Evolutionary conservation across 1,140 invertebrate genomes (phyloP).

Genomic region (Sminthurinus signatus): DNA sequence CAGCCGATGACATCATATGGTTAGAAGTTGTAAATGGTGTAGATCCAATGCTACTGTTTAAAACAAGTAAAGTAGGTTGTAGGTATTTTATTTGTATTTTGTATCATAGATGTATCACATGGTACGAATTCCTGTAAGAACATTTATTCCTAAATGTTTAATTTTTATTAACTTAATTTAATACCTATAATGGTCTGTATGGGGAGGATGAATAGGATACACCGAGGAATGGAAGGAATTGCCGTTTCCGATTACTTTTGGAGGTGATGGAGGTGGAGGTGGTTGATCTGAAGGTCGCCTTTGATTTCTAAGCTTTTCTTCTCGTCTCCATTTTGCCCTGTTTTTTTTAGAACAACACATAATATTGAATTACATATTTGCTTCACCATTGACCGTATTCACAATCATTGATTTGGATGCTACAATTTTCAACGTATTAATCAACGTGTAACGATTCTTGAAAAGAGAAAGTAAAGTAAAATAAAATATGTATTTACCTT

Average conservation of each 20-base stretch:
- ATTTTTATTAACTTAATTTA: conserved; percentile 11
- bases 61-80: background rate
- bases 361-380: too few species aligned
- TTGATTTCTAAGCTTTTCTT: conserved; percentile 89
- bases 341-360: conserved; percentile 50
- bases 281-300: conserved; percentile 30
- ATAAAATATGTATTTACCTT: conserved; percentile 42
- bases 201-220: conserved; percentile 44
- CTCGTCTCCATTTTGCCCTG: conserved; percentile 94
- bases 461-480: too few species aligned
- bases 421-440: too few species aligned
- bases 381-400: too few species aligned
- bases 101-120: too few species aligned
- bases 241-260: conserved; percentile 48
- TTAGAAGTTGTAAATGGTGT: conserved; percentile 44
- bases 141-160: background rate
- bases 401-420: too few species aligned
- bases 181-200: conserved; percentile 57
- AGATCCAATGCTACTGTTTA: conserved; percentile 27
- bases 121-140: too few species aligned
- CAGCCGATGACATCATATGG: conserved; percentile 44
- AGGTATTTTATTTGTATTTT: too few species aligned
- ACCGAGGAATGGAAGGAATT: conserved; percentile 53
- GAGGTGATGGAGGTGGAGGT: conserved; percentile 46
- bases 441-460: too few species aligned